Conservation (phyloP, 2,888 invertebrate species). For the Lycocerus yunnanus region DNA sequence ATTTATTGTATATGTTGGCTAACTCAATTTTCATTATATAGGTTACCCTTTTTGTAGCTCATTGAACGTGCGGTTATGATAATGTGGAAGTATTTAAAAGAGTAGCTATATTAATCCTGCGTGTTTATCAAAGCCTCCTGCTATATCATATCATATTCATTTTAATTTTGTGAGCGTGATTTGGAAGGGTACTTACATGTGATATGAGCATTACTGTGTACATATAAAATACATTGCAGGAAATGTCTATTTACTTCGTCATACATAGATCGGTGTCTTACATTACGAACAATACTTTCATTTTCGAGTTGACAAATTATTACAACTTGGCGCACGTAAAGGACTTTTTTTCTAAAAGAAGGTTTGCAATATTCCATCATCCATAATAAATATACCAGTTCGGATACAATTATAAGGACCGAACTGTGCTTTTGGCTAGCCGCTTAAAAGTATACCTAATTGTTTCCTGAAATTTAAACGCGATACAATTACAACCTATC, state of each 20-base stretch:
- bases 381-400: slow-evolving; percentile 38
- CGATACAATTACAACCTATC: neutral
- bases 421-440: slow-evolving; percentile 42
- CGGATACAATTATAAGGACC: slow-evolving; percentile 50
- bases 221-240: slow-evolving; percentile 38
- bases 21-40: neutral
- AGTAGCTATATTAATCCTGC: slow-evolving; percentile 15
- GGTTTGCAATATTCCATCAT: neutral
- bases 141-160: slow-evolving; percentile 43
- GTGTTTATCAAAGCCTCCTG: slow-evolving; percentile 30
- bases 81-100: slow-evolving; percentile 27
- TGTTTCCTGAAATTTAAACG: slow-evolving; percentile 31
- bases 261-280: slow-evolving; percentile 44
- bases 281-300: slow-evolving; percentile 36
- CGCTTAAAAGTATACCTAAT: slow-evolving; percentile 31
- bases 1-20: neutral
- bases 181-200: slow-evolving; percentile 19
- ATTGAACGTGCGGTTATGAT: slow-evolving; percentile 14
- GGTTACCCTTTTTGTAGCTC: slow-evolving; percentile 14
- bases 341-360: neutral
- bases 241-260: slow-evolving; percentile 47
- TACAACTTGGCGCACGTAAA: neutral
- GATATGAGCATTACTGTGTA: slow-evolving; percentile 31
- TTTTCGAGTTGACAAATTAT: neutral
- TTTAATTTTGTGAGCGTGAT: slow-evolving; percentile 41